Evolutionary conservation across 2,113 vertebrate species (phyloP).

Genomic region (Brachyistius frenatus): DNA sequence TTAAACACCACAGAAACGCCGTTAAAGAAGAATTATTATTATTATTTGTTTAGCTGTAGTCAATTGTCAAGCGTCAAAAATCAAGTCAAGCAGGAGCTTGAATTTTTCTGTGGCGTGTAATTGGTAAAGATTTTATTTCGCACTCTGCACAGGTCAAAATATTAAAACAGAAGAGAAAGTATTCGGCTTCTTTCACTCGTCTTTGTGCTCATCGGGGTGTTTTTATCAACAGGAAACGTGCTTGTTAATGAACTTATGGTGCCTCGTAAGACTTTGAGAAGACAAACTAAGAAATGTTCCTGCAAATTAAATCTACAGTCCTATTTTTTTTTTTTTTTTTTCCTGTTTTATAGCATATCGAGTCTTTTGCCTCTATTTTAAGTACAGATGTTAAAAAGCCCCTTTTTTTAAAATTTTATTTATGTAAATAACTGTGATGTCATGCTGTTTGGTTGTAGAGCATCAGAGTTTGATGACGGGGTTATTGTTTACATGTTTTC

Average conservation of each 20-base stretch:
- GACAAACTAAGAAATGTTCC: conserved; percentile 10
- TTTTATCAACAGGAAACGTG: conserved; percentile 21
- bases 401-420: neutral
- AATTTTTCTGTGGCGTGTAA: too few relatives aligned
- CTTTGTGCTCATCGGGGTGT: neutral
- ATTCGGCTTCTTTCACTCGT: too few relatives aligned
- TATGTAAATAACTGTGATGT: conserved; percentile 50
- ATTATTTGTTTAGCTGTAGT: neutral
- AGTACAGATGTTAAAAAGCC: too few relatives aligned
- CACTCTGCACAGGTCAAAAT: too few relatives aligned
- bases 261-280: conserved; percentile 29
- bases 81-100: neutral
- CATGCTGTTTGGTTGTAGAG: conserved; percentile 22
- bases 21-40: too few relatives aligned
- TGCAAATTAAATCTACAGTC: neutral
- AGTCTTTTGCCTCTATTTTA: neutral
- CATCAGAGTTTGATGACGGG: neutral
- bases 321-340: neutral
- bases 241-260: conserved; percentile 18
- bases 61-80: neutral
- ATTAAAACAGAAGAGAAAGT: too few relatives aligned
- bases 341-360: neutral
- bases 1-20: neutral
- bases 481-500: conserved; percentile 46
- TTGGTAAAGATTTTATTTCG: too few relatives aligned